Base-by-base conservation (phyloP, 2,888 invertebrate genomes). In the Apodemia zela region DNA sequence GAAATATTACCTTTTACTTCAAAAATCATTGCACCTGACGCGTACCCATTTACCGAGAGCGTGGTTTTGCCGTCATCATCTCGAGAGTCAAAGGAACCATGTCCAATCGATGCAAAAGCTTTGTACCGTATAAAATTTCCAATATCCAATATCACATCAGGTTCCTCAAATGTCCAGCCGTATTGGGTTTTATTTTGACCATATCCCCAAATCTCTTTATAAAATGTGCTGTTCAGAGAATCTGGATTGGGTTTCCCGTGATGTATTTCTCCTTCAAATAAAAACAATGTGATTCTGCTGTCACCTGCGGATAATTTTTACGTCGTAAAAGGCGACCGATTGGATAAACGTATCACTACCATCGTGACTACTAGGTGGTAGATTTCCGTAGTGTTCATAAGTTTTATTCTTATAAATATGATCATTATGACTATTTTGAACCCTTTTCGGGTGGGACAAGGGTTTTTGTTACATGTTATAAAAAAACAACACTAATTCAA, bases 121-220 rank as follows among this genome's bases (percentile, higher is more conserved):
- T 42, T 62, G 29, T 68, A 65, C 2, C 18, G 13, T 13, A 67
- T 63, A 3, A 11, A 45, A 42, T 67, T 64, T 8, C 62, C 63
- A 45, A 62, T 7, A 35, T 68, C 60, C 42, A 68, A 45, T 10
- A 17, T 18, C 11, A 66, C 51, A 33, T 61, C 51, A 1, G 51
- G 63, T 21, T 68, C 66, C 42, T 66, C 65, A 35, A 59, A 68
- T 6, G 66, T 33, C 64, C 65, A 67, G 7, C 66, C 59, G 17
- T 59, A 42, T 11, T 57, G 57, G 11, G 21, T 59, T 29, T 61
- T 57, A 4, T 61, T 54, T 42, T 68, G 65, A 11, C 68, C 68
- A 60, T 61, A 65, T 1, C 68, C 68, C 65, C 65, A 66, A 13
- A 68, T 60, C 4, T 45, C 42, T 17, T 25, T 42, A 1, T 49